A percentile compares a stretch with the other conserved stretches of the same genome.
Conservation (phyloP, 2,797 vertebrate genomes). For the Phalloptychus januarius region DNA sequence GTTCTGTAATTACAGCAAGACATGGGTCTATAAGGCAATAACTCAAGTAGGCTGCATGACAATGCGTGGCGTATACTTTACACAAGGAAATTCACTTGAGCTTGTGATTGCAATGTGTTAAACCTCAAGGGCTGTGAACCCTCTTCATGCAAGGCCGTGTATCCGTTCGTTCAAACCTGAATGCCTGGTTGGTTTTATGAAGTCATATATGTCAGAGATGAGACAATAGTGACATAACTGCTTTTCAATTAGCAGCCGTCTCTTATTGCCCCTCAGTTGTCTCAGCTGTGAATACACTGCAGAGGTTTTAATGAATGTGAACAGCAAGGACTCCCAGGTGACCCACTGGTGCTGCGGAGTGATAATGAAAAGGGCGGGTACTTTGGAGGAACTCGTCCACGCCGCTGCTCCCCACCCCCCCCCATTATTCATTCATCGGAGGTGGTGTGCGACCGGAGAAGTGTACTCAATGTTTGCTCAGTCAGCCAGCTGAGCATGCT, state of each 20-base stretch:
- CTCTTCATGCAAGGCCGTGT: background rate
- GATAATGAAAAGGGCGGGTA: slow-evolving; percentile 80
- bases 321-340: slow-evolving; percentile 72
- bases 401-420: slow-evolving; percentile 39
- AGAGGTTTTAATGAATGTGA: slow-evolving; percentile 73
- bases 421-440: slow-evolving; percentile 28
- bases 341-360: slow-evolving; percentile 61
- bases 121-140: background rate
- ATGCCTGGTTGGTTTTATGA: slow-evolving; percentile 14
- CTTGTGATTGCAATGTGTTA: background rate
- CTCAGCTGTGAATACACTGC: slow-evolving; percentile 56
- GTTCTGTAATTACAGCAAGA: background rate
- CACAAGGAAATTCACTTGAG: background rate
- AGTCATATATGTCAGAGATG: slow-evolving; percentile 11
- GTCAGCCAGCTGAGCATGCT: slow-evolving; percentile 31
- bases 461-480: slow-evolving; percentile 2
- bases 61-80: background rate
- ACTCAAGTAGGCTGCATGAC: background rate
- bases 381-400: slow-evolving; percentile 54
- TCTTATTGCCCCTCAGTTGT: slow-evolving; percentile 26
- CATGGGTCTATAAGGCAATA: background rate
- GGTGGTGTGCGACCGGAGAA: slow-evolving; percentile 6
- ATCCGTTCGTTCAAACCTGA: slow-evolving; percentile 14
- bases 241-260: slow-evolving; percentile 57
- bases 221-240: slow-evolving; percentile 36